Base-by-base conservation (phyloP, 2,113 vertebrate genomes). In the Capreolus pygargus region DNA sequence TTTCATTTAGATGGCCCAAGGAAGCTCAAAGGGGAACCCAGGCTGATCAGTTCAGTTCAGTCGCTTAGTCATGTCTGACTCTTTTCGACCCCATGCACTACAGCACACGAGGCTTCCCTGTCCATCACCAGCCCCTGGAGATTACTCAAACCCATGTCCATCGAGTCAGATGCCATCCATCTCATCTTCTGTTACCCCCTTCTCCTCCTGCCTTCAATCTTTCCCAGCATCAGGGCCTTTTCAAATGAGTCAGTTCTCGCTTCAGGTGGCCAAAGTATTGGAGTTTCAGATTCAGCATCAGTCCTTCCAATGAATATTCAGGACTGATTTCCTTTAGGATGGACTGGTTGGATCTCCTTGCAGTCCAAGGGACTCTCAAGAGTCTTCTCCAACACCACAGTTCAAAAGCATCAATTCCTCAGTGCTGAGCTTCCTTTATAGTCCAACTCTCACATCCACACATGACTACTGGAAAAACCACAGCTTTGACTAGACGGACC, bases 401-500 rank as follows among this genome's bases (percentile, higher is more conserved):
- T 36, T 70, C n/a, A 70, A 36, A 36, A 70, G 19, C 64, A 36
- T 36, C 64, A 36, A 3, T 36, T 70, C 64, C 36, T 23, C 3
- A 10, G n/a, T 21, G 2, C n/a, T 70, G 9, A 70, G 17, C 64
- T 36, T 70, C 4, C 64, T 70, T 70, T 36, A 21, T 36, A 36
- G 19, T 21, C 64, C 64, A 70, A 36, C n/a, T 70, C n/a, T 70
- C 64, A 36, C n/a, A 70, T 36, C 19, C n/a, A 70, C 12, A 36
- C 64, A 36, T 70, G 64, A 70, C 64, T 36, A 70, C 9, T 5
- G 4, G 36, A 36, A 36, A 70, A 70, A 11, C 64, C 64, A 70
- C 4, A 70, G n/a, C n/a, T 11, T 70, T 70, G 9, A 12, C 64
- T 36, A 70, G 17, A 23, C 0, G 2, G 19, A 36, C 19, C 64